A percentile compares a stretch with the other conserved stretches of the same genome.
Evolutionary conservation across 2,888 invertebrate genomes (phyloP).

Genomic region (Clivina fossor): DNA sequence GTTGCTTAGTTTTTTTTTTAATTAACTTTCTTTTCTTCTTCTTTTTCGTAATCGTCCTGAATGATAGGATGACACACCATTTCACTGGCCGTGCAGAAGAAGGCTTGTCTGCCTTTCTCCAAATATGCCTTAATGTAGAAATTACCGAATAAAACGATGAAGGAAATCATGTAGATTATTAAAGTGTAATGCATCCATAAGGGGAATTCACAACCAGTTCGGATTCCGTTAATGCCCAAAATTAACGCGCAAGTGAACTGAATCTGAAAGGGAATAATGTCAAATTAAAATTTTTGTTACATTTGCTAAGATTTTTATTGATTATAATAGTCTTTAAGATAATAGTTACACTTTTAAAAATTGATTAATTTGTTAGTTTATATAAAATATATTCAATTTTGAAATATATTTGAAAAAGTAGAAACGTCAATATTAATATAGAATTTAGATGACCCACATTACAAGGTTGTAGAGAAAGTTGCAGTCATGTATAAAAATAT

Average conservation of each 20-base stretch:
- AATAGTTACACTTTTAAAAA: background rate
- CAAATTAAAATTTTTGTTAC: constrained; percentile 15
- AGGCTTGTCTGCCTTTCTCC: constrained; percentile 61
- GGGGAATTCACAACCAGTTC: constrained; percentile 82
- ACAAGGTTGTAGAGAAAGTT: too few species aligned
- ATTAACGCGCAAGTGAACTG: constrained; percentile 83
- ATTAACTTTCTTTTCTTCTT: too few species aligned
- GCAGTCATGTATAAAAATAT: too few species aligned
- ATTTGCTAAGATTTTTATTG: background rate
- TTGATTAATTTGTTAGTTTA: background rate
- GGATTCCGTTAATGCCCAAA: constrained; percentile 76
- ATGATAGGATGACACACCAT: constrained; percentile 24
- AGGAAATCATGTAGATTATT: constrained; percentile 83
- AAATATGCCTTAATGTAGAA: constrained; percentile 83
- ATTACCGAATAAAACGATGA: constrained; percentile 83
- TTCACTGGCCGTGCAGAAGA: constrained; percentile 10
- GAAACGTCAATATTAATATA: too few species aligned
- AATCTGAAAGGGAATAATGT: constrained; percentile 58
- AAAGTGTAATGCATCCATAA: constrained; percentile 89
- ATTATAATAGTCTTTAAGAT: background rate
- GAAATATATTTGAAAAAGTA: too few species aligned
- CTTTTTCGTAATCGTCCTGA: constrained; percentile 13
- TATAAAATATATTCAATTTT: background rate
- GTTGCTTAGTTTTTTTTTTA: too few species aligned
- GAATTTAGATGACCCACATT: too few species aligned